Evolutionary conservation across 2,888 invertebrate species (phyloP).

Genomic region (Synanthedon tipuliformis): DNA sequence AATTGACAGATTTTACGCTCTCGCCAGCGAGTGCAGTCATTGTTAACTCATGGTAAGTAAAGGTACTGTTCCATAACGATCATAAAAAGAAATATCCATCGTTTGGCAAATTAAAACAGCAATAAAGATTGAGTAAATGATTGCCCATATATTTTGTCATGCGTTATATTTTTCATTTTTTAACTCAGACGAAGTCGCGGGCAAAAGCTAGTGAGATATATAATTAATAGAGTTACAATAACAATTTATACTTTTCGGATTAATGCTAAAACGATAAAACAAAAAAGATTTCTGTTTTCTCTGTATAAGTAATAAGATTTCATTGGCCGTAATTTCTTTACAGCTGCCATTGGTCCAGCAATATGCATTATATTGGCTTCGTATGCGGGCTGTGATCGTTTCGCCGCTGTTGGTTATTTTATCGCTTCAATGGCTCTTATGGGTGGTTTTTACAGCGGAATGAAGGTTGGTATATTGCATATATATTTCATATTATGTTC

Average conservation of each 20-base stretch:
- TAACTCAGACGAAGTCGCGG: too few species aligned
- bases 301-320: constrained; percentile 51
- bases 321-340: constrained; percentile 19
- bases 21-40: too few species aligned
- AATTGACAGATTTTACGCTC: too few species aligned
- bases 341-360: constrained; percentile 75
- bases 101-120: too few species aligned
- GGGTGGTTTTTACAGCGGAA: constrained; percentile 78
- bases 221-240: not conserved
- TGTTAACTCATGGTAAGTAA: too few species aligned
- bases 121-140: too few species aligned
- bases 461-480: constrained; percentile 56
- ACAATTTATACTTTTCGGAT: not conserved
- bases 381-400: constrained; percentile 72
- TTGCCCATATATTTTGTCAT: too few species aligned
- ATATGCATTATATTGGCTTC: constrained; percentile 74
- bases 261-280: not conserved
- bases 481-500: too few species aligned
- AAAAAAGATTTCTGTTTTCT: too few species aligned
- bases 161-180: too few species aligned
- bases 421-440: constrained; percentile 75
- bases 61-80: too few species aligned
- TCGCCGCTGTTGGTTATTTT: constrained; percentile 70
- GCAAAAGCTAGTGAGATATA: not conserved
- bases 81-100: too few species aligned